Evolutionary conservation across 2,113 vertebrate species (phyloP).

Genomic region (Irena cyanogastra): DNA sequence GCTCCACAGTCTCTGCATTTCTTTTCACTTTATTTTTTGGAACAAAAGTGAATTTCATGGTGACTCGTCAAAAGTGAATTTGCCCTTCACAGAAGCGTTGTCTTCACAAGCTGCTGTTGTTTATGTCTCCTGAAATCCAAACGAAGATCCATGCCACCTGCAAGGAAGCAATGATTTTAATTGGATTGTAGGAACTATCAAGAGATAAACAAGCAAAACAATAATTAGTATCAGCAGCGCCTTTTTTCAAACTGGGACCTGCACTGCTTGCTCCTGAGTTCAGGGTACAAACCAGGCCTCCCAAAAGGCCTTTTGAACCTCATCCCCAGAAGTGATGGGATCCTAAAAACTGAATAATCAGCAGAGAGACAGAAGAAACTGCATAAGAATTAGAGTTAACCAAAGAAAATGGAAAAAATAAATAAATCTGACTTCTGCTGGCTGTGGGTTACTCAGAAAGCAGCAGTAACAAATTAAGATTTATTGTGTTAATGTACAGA

Average conservation of each 20-base stretch:
- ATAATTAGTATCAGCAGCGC: background rate
- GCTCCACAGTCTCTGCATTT: background rate
- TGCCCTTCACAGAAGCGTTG: background rate
- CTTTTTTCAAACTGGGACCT: background rate
- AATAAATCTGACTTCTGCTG: background rate
- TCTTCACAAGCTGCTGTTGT: background rate
- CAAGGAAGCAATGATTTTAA: background rate
- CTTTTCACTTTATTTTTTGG: background rate
- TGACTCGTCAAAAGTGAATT: background rate
- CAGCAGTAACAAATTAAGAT: background rate
- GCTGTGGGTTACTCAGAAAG: background rate
- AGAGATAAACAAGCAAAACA: constrained; percentile 2
- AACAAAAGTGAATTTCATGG: background rate
- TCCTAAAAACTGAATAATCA: background rate
- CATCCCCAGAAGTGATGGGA: background rate
- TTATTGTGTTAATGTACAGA: background rate
- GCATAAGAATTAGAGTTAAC: background rate
- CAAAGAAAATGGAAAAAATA: background rate
- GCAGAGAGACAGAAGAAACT: background rate
- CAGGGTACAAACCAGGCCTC: background rate
- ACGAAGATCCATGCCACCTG: background rate
- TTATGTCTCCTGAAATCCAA: background rate
- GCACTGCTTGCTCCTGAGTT: background rate
- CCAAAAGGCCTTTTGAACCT: background rate
- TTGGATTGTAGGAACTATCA: background rate